Percentiles rank a stretch among this genome's conserved stretches.
phyloP scores from a whole-genome alignment of 2,113 vertebrate genomes.

The Sclerurus mexicanus region DNA sequence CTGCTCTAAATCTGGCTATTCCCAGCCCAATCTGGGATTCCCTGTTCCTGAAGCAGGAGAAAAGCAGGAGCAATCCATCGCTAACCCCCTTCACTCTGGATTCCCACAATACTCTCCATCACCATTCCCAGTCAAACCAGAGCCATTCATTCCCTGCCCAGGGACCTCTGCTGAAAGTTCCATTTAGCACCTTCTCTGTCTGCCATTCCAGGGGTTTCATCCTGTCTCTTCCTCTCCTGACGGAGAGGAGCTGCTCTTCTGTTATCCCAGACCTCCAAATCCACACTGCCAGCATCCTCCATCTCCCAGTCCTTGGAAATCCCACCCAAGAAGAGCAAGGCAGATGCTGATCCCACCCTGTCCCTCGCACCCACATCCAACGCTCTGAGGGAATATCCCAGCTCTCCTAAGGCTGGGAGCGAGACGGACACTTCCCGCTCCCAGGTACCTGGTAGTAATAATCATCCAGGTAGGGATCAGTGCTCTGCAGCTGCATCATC shows the following conservation, averaged over 20 bases:
- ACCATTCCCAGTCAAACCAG: no score
- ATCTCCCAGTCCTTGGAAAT: neutral
- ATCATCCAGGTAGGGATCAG: constrained; percentile 95
- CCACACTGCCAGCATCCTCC: fast-evolving
- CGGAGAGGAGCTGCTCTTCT: neutral
- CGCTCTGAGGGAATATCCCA: neutral
- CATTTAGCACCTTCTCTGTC: neutral
- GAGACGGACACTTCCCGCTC: no score
- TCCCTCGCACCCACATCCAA: neutral
- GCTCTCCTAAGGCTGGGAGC: neutral
- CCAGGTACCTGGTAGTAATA: constrained; percentile 89
- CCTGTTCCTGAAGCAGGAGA: neutral
- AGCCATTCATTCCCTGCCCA: neutral
- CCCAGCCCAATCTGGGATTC: neutral
- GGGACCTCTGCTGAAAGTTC: neutral
- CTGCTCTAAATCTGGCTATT: neutral
- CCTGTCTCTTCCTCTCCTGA: fast-evolving
- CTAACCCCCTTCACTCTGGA: fast-evolving
- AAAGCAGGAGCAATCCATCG: neutral
- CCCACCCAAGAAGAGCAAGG: fast-evolving
- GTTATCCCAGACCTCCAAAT: fast-evolving
- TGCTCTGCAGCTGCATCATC: constrained; percentile 98
- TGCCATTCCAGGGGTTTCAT: neutral
- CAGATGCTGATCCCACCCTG: neutral
- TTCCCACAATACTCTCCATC: neutral